Evolutionary conservation across 2,113 vertebrate genomes (phyloP).

Genomic region (Lota lota): DNA sequence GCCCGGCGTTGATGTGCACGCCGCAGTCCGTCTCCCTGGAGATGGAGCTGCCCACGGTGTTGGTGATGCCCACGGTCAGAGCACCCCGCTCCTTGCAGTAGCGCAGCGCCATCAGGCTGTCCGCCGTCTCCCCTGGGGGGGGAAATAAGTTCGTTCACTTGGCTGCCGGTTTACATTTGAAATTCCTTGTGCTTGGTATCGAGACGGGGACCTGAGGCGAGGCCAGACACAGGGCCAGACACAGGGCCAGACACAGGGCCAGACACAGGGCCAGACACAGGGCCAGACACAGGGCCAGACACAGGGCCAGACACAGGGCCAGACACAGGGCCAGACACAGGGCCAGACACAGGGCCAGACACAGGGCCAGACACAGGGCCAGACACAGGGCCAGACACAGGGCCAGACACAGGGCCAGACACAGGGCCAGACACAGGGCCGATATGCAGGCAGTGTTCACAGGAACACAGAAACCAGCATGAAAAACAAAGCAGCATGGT

Average conservation of each 20-base stretch:
- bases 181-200: constrained; percentile 13
- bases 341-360: neutral
- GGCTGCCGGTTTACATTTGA: constrained; percentile 15
- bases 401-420: neutral
- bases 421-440: too few species aligned
- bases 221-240: constrained; percentile 1
- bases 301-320: constrained; percentile 1
- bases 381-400: too few species aligned
- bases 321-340: too few species aligned
- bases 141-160: neutral
- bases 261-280: constrained; percentile 4
- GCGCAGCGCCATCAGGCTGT: constrained; percentile 89
- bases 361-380: neutral
- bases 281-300: neutral
- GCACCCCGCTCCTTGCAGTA: constrained; percentile 96
- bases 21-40: constrained; percentile 96
- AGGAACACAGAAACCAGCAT: too few species aligned
- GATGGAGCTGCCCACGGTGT: constrained; percentile 96
- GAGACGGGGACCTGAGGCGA: constrained; percentile 13
- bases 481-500: too few species aligned
- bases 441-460: too few species aligned
- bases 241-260: too few species aligned
- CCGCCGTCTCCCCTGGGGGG: constrained; percentile 89
- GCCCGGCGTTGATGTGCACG: constrained; percentile 96
- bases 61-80: constrained; percentile 94